A percentile compares a stretch with the other conserved stretches of the same genome.
Conservation (phyloP, 37 sponge, comb jelly and placozoan genomes). For the Halisarca cf. caerulea region DNA sequence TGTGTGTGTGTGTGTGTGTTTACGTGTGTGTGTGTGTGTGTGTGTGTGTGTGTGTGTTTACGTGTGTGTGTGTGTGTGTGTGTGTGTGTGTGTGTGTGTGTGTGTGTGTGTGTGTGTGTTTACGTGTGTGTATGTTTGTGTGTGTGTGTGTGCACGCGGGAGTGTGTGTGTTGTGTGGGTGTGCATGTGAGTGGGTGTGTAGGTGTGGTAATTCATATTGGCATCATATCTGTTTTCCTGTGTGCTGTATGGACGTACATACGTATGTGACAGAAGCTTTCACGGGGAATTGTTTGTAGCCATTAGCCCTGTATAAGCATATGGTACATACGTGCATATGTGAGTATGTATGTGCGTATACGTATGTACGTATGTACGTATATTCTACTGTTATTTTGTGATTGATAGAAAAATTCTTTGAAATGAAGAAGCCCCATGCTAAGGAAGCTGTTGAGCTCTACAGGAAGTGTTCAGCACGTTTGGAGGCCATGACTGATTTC, state of each 20-base stretch:
- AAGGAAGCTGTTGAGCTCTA: slow-evolving; percentile 77
- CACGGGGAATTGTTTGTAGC: too few species aligned
- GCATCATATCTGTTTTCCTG: too few species aligned
- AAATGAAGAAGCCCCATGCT: slow-evolving; percentile 85
- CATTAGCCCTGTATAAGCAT: too few species aligned
- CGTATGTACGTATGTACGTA: slow-evolving; percentile 1
- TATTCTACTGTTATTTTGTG: neutral
- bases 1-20: neutral
- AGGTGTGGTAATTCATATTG: too few species aligned
- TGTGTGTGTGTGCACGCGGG: too few species aligned
- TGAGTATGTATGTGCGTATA: neutral
- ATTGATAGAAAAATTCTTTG: slow-evolving; percentile 77
- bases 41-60: neutral
- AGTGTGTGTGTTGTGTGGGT: too few species aligned
- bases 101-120: too few species aligned
- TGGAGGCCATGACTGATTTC: slow-evolving; percentile 72
- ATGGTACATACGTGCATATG: too few species aligned
- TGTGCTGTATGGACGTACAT: too few species aligned
- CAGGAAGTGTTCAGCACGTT: slow-evolving; percentile 63
- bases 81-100: neutral
- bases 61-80: neutral
- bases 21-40: neutral
- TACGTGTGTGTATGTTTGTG: too few species aligned
- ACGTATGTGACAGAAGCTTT: too few species aligned
- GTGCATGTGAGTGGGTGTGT: too few species aligned